Conservation (phyloP, 2,113 vertebrate species). For the Pseudolaguvia tuberculata region DNA sequence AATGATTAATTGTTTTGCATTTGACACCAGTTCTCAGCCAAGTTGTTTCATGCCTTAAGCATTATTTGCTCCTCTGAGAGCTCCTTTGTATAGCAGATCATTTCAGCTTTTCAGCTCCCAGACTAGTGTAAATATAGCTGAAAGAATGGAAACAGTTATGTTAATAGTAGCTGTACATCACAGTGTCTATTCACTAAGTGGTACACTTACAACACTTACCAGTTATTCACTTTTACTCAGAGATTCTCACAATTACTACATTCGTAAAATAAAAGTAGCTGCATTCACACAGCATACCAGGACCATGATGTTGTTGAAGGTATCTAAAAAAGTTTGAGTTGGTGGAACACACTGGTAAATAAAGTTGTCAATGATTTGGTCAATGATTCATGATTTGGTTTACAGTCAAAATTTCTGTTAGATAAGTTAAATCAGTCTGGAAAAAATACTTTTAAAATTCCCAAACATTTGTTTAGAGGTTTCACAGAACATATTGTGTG, state of each 20-base stretch:
- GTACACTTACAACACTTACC: background rate
- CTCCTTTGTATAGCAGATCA: background rate
- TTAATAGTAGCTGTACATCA: background rate
- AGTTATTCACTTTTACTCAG: background rate
- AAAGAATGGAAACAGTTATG: background rate
- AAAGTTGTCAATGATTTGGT: too few species aligned
- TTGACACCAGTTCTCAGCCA: background rate
- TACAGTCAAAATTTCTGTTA: background rate
- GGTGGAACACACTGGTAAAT: too few species aligned
- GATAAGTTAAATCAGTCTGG: background rate
- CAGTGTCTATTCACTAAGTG: background rate
- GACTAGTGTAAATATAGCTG: background rate
- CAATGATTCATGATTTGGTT: background rate
- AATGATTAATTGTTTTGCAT: background rate
- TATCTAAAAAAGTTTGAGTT: too few species aligned
- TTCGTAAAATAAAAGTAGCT: background rate
- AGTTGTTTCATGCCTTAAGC: background rate
- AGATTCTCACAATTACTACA: background rate
- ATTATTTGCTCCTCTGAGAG: background rate
- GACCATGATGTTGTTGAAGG: too few species aligned
- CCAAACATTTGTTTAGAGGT: background rate
- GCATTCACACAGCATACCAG: background rate
- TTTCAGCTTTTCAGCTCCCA: background rate
- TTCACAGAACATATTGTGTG: background rate
- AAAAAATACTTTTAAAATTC: background rate